Conservation (phyloP, 1,140 invertebrate genomes). For the Tetramorium parvispinum region DNA sequence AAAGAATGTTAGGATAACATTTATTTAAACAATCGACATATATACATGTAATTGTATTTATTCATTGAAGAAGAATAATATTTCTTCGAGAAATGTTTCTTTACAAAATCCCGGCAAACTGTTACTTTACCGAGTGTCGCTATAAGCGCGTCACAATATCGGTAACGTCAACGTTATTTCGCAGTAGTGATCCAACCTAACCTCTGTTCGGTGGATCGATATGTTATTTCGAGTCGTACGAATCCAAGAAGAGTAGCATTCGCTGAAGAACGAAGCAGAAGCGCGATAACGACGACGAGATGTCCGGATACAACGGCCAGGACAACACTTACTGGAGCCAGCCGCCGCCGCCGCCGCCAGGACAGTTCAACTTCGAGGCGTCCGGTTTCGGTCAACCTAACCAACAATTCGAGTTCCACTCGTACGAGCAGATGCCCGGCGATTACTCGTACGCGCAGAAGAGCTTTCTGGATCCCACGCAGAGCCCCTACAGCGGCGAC, state of each 20-base stretch:
- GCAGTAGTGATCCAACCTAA: neutral
- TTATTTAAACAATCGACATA: neutral
- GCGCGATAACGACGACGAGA: constrained; percentile 65
- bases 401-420: constrained; percentile 84
- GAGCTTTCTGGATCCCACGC: constrained; percentile 79
- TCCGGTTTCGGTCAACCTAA: constrained; percentile 81
- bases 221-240: neutral
- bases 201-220: neutral
- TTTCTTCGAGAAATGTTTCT: neutral
- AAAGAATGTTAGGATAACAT: neutral
- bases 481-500: constrained; percentile 74
- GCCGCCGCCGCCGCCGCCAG: constrained; percentile 53
- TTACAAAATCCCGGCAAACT: neutral
- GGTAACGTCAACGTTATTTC: neutral
- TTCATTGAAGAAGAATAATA: neutral
- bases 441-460: constrained; percentile 78
- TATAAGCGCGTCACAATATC: neutral
- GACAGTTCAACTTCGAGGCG: constrained; percentile 77
- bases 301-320: constrained; percentile 80
- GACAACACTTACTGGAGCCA: constrained; percentile 81
- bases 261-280: neutral
- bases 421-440: constrained; percentile 77
- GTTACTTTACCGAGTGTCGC: neutral
- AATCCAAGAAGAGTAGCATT: neutral
- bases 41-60: neutral